A percentile compares a stretch with the other conserved stretches of the same genome.
Conservation (phyloP, 2,797 vertebrate species). For the Danionella dracula region DNA sequence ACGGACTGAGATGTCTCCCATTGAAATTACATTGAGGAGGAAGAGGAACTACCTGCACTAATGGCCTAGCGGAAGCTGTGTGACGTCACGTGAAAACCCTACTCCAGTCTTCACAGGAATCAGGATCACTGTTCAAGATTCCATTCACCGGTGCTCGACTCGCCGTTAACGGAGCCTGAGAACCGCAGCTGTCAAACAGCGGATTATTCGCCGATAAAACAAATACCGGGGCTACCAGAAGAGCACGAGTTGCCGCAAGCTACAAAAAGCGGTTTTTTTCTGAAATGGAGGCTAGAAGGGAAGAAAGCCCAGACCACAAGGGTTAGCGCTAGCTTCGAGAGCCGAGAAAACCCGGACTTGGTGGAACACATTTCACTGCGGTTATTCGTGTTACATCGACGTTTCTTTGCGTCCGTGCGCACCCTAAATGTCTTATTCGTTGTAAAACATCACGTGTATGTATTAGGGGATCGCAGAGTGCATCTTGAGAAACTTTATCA, state of each 20-base stretch:
- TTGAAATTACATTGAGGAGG: no score
- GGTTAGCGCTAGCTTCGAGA: slow-evolving; percentile 53
- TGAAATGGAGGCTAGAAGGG: slow-evolving; percentile 56
- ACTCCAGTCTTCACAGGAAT: slow-evolving; percentile 13
- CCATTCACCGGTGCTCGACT: slow-evolving; percentile 15
- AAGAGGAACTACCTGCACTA: no score
- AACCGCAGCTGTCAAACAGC: slow-evolving; percentile 2
- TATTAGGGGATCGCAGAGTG: background rate
- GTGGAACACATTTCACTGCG: slow-evolving; percentile 31
- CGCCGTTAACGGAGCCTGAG: slow-evolving; percentile 48
- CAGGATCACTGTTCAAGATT: slow-evolving; percentile 11
- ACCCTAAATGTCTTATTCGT: background rate
- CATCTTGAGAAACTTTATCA: slow-evolving; percentile 9
- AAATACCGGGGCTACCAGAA: background rate
- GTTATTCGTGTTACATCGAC: slow-evolving; percentile 13
- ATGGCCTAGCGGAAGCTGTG: no score
- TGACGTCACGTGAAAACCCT: no score
- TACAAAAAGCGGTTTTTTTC: slow-evolving; percentile 35
- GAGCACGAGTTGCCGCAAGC: background rate
- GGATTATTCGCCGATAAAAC: slow-evolving; percentile 48
- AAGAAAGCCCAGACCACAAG: slow-evolving; percentile 49
- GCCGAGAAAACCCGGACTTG: slow-evolving; percentile 19
- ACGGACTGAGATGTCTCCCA: no score
- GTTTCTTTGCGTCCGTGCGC: background rate
- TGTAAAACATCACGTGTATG: background rate